Evolutionary conservation across 2,888 invertebrate species (phyloP).

Genomic region (Acleris holmiana): DNA sequence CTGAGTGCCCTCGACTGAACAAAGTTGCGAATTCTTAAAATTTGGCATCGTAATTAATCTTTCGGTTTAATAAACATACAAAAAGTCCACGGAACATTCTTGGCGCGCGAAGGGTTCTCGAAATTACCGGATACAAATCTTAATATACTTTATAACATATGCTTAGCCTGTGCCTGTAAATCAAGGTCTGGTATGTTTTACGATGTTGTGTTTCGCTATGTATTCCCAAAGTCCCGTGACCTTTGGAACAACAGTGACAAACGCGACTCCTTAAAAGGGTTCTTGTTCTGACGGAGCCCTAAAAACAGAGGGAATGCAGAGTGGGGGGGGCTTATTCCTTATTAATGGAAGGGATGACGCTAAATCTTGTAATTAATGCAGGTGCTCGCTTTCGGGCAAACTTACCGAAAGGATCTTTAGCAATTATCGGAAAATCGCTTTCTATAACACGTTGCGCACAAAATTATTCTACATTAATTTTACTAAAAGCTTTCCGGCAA

Average conservation of each 20-base stretch:
- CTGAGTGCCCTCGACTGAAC: conserved; percentile 72
- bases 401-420: conserved; percentile 62
- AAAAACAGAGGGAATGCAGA: conserved; percentile 41
- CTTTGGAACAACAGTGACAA: neutral
- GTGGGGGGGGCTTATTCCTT: conserved; percentile 65
- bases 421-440: conserved; percentile 73
- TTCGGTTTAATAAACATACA: conserved; percentile 73
- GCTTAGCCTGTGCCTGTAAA: neutral
- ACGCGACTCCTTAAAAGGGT: conserved; percentile 33
- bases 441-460: conserved; percentile 63
- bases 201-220: neutral
- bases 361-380: conserved; percentile 81
- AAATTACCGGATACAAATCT: conserved; percentile 1
- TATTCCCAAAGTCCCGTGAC: neutral
- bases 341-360: conserved; percentile 76
- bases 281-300: conserved; percentile 27
- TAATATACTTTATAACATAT: conserved; percentile 4
- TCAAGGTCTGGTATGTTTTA: neutral
- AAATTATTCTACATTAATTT: conserved; percentile 69
- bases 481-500: conserved; percentile 61
- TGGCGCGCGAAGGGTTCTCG: conserved; percentile 16
- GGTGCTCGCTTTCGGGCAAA: conserved; percentile 67
- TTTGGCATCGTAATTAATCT: conserved; percentile 79
- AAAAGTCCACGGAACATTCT: conserved; percentile 43
- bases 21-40: conserved; percentile 81